phyloP scores from a whole-genome alignment of 2,888 invertebrate genomes.

The Mystacides longicornis region DNA sequence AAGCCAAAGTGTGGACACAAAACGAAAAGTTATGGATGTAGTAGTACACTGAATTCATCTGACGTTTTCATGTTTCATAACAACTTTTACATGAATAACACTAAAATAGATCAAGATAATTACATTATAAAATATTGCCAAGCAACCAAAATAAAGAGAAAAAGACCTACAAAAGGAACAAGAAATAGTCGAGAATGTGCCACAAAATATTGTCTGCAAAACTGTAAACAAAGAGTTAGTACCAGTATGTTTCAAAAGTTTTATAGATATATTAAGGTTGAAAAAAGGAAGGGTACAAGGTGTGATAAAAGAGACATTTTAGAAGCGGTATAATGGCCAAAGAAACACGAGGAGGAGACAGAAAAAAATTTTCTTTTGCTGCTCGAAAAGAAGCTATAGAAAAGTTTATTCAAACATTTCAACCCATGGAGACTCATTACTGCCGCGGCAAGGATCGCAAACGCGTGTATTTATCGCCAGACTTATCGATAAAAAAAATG shows the following conservation, averaged over 20 bases:
- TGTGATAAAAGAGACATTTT: conserved; percentile 3
- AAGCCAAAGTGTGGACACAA: neutral
- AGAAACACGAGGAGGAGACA: neutral
- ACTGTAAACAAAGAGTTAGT: neutral
- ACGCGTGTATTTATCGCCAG: neutral
- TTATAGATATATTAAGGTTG: too few relatives aligned
- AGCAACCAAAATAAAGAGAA: neutral
- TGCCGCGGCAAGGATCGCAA: neutral
- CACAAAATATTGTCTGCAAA: neutral
- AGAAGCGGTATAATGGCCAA: neutral
- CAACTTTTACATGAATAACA: neutral
- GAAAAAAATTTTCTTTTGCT: neutral
- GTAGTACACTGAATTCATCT: neutral
- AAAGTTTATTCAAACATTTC: neutral
- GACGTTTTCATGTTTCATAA: neutral
- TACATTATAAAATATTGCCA: neutral
- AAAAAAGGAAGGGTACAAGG: too few relatives aligned
- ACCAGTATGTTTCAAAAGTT: too few relatives aligned
- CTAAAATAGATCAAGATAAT: neutral
- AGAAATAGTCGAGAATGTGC: neutral
- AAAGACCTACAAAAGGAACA: neutral
- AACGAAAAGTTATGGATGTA: neutral
- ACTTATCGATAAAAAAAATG: neutral
- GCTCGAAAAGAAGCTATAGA: neutral
- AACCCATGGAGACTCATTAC: neutral